Conservation (phyloP, 2,888 invertebrate species). For the Scaptomyza tumidula region DNA sequence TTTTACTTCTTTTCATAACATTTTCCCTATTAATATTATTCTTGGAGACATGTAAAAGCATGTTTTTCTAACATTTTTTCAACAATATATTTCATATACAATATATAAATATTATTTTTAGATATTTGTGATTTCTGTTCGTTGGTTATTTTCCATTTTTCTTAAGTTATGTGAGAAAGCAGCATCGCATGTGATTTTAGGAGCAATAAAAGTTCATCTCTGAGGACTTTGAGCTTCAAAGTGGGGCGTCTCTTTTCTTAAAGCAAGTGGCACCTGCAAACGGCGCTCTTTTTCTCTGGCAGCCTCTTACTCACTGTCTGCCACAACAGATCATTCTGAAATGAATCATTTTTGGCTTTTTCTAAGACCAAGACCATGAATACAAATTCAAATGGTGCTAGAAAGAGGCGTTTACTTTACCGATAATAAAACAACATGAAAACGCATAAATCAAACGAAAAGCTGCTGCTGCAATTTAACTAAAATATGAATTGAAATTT, state of each 20-base stretch:
- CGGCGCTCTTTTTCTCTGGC: neutral
- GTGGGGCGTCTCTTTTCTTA: constrained; percentile 39
- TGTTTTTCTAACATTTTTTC: too few relatives aligned
- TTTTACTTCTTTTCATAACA: too few relatives aligned
- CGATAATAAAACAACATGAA: constrained; percentile 69
- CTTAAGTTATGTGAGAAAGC: too few relatives aligned
- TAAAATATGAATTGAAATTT: constrained; percentile 69
- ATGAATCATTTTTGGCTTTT: constrained; percentile 58
- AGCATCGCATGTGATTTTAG: too few relatives aligned
- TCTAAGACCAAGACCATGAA: constrained; percentile 43
- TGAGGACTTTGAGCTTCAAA: constrained; percentile 38
- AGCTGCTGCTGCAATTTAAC: constrained; percentile 40
- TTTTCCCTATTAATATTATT: too few relatives aligned
- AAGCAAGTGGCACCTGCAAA: constrained; percentile 45
- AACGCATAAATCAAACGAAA: constrained; percentile 71
- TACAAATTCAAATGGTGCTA: constrained; percentile 53
- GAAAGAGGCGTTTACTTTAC: constrained; percentile 66
- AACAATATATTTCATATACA: neutral
- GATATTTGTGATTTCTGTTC: too few relatives aligned
- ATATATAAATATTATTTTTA: too few relatives aligned
- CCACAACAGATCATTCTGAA: constrained; percentile 61
- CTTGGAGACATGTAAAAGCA: too few relatives aligned
- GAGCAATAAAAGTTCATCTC: constrained; percentile 48
- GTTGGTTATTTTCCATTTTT: too few relatives aligned
- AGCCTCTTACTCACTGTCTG: constrained; percentile 34